Percentiles rank a stretch among this genome's conserved stretches.
These are phyloP conservation scores for Odontomyia ornata DNA, from an alignment of 2,888 invertebrate species.

Conservation along the genomic window DNA sequence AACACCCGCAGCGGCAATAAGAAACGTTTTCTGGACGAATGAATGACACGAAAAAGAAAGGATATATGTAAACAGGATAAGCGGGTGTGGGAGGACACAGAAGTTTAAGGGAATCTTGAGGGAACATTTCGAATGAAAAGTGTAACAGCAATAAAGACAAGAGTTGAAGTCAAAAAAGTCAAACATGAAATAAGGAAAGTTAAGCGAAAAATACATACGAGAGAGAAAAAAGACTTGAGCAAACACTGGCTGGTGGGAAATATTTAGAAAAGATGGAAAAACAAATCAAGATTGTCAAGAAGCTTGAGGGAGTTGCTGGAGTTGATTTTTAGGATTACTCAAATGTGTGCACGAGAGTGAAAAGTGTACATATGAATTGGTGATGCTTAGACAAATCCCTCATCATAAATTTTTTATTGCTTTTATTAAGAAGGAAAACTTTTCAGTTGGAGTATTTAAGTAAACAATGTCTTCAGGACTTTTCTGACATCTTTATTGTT, in stretches of 20 bases:
- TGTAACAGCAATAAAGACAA: slow-evolving; percentile 40
- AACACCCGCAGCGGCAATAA: neutral
- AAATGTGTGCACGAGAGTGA: neutral
- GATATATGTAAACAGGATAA: neutral
- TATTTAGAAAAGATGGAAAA: neutral
- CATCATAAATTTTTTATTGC: slow-evolving; percentile 25
- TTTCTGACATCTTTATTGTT: too few relatives aligned
- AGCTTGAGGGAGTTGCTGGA: neutral
- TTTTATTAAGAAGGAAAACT: neutral
- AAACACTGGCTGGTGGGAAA: neutral
- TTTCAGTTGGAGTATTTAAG: too few relatives aligned
- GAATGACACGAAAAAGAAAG: neutral
- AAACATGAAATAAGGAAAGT: neutral
- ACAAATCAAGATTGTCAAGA: slow-evolving; percentile 17
- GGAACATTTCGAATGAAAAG: slow-evolving; percentile 34
- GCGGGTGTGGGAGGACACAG: neutral
- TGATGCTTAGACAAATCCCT: slow-evolving; percentile 25
- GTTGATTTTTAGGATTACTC: neutral
- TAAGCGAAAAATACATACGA: neutral
- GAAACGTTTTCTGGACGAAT: slow-evolving; percentile 4
- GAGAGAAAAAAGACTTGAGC: neutral
- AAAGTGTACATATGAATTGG: neutral
- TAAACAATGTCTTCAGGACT: too few relatives aligned
- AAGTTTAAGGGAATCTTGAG: neutral
- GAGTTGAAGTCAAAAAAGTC: neutral